These are phyloP conservation scores for Antheraea yamamai DNA, from an alignment of 2,888 invertebrate species.

Conservation along the genomic window DNA sequence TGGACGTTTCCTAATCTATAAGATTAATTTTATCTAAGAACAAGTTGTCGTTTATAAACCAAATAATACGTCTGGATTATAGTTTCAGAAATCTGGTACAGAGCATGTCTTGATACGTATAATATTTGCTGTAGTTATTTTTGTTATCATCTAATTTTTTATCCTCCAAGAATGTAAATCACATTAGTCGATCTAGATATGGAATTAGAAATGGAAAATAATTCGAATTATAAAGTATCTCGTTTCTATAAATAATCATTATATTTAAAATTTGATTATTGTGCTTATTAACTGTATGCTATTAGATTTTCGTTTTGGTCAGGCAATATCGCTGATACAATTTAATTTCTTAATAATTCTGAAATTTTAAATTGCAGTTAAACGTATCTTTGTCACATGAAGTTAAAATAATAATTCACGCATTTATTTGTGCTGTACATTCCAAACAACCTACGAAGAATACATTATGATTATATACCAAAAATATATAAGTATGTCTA, in stretches of 20 bases:
- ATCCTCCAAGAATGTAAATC: background rate
- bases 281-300: too few relatives aligned
- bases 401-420: background rate
- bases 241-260: too few relatives aligned
- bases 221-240: background rate
- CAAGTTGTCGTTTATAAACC: constrained; percentile 6
- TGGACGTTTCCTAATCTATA: constrained; percentile 6
- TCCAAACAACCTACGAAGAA: background rate
- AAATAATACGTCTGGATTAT: constrained; percentile 9
- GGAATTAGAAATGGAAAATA: background rate
- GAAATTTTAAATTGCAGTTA: background rate
- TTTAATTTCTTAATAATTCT: too few relatives aligned
- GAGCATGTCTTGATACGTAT: background rate
- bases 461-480: background rate
- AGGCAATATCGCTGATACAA: too few relatives aligned
- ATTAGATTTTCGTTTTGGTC: too few relatives aligned
- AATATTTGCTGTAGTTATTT: background rate
- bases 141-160: background rate
- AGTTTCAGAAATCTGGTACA: constrained; percentile 6
- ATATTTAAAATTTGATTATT: too few relatives aligned
- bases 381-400: background rate
- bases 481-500: background rate
- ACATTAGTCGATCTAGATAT: background rate
- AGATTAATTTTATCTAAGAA: constrained; percentile 12
- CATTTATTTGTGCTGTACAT: background rate